Percentiles rank a stretch among this genome's conserved stretches.
Evolutionary conservation across 2,797 vertebrate genomes (phyloP).

Genomic region (Netta rufina): DNA sequence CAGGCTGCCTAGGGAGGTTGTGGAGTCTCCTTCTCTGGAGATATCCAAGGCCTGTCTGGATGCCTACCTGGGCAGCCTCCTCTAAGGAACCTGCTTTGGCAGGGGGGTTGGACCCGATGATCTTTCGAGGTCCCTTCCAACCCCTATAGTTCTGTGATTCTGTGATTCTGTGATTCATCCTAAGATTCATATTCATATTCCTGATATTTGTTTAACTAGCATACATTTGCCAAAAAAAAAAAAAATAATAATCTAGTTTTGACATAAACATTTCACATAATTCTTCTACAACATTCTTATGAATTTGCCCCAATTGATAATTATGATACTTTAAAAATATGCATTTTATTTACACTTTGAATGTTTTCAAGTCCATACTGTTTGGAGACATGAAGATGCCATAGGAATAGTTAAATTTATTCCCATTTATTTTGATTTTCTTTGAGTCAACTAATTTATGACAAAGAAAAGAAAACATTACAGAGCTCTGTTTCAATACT

Average conservation of each 20-base stretch:
- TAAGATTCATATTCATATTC: not conserved
- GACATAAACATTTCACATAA: not conserved
- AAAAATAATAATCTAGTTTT: not conserved
- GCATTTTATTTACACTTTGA: not conserved
- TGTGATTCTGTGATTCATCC: not conserved
- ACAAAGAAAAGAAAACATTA: not conserved
- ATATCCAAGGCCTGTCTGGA: no score
- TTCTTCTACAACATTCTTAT: rapidly evolving
- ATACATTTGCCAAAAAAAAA: not conserved
- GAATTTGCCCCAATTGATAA: not conserved
- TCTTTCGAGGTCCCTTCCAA: no score
- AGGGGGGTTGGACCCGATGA: no score
- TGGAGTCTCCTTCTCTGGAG: no score
- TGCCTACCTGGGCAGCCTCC: no score
- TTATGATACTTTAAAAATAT: not conserved
- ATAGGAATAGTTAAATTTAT: not conserved
- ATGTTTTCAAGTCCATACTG: not conserved
- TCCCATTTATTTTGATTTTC: not conserved
- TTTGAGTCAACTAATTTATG: not conserved
- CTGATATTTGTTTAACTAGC: not conserved
- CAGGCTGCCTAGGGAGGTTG: no score
- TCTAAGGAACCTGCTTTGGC: no score
- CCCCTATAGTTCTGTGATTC: no score
- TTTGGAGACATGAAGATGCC: not conserved
- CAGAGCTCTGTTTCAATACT: not conserved